Percentiles rank a stretch among this genome's conserved stretches.
Evolutionary conservation across 2,888 invertebrate genomes (phyloP).

Genomic region (Proisotoma minuta): DNA sequence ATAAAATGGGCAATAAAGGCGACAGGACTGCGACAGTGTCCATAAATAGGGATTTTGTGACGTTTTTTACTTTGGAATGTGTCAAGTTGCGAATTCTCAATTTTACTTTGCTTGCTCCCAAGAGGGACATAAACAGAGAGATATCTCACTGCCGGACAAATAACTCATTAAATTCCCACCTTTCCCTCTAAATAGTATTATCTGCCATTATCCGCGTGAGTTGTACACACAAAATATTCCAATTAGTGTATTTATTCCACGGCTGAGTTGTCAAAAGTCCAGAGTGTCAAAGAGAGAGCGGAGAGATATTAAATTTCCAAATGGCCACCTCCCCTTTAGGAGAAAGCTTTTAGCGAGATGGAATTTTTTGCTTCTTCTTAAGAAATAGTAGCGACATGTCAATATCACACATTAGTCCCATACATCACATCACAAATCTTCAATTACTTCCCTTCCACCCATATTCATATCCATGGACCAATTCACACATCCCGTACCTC

Average conservation of each 20-base stretch:
- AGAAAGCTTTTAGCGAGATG: neutral
- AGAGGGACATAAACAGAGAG: neutral
- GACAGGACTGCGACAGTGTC: neutral
- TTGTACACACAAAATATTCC: neutral
- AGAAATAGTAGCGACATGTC: slow-evolving; percentile 2
- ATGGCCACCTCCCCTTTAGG: neutral
- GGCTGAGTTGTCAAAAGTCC: neutral
- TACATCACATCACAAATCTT: slow-evolving; percentile 9
- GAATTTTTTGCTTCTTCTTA: neutral
- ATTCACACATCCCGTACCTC: neutral
- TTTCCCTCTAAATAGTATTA: neutral
- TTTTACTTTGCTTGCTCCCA: neutral
- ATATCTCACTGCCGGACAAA: neutral
- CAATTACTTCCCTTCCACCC: neutral
- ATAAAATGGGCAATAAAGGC: slow-evolving; percentile 5
- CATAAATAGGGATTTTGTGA: neutral
- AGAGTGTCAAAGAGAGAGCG: neutral
- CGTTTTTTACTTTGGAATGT: neutral
- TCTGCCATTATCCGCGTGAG: neutral
- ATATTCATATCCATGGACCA: neutral
- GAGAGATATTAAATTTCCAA: neutral
- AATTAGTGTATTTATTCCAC: neutral
- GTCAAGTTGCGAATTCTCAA: slow-evolving; percentile 10
- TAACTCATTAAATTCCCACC: slow-evolving; percentile 6
- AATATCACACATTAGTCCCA: slow-evolving; percentile 12